These are phyloP conservation scores for Luperina nickerlii DNA, from an alignment of 2,888 invertebrate species.

Conservation along the genomic window DNA sequence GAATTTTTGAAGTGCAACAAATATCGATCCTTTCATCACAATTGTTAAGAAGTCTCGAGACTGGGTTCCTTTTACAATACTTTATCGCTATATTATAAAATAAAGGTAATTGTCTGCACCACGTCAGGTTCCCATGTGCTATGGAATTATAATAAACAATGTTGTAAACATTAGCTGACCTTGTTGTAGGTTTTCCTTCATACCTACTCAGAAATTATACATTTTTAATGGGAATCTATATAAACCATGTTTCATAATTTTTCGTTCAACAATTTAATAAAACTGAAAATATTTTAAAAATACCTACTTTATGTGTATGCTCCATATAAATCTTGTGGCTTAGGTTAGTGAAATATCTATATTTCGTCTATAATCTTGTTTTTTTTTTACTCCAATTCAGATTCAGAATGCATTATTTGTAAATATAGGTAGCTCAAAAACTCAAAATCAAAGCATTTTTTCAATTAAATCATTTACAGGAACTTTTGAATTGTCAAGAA, in stretches of 20 bases:
- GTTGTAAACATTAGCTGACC: conserved; percentile 22
- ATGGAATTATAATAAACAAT: conserved; percentile 13
- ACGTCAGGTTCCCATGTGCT: conserved; percentile 21
- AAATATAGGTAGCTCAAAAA: neutral
- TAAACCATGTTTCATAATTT: conserved; percentile 10
- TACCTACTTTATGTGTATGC: too few species aligned
- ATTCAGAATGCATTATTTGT: neutral
- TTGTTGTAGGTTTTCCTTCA: conserved; percentile 3
- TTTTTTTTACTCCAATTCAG: neutral
- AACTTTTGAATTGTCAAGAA: too few species aligned
- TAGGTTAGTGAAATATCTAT: neutral
- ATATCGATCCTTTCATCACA: too few species aligned
- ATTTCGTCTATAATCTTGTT: neutral
- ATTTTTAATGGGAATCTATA: conserved; percentile 10
- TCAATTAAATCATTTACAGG: too few species aligned
- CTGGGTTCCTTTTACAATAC: neutral
- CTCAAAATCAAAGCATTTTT: too few species aligned
- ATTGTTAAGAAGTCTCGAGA: too few species aligned
- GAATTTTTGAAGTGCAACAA: too few species aligned
- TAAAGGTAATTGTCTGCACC: conserved; percentile 15
- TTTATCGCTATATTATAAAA: neutral
- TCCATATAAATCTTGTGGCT: neutral
- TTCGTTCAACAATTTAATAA: neutral
- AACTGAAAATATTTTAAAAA: neutral
- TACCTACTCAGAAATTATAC: neutral